phyloP scores from a whole-genome alignment of 2,113 vertebrate genomes.

The Xenopus tropicalis region DNA sequence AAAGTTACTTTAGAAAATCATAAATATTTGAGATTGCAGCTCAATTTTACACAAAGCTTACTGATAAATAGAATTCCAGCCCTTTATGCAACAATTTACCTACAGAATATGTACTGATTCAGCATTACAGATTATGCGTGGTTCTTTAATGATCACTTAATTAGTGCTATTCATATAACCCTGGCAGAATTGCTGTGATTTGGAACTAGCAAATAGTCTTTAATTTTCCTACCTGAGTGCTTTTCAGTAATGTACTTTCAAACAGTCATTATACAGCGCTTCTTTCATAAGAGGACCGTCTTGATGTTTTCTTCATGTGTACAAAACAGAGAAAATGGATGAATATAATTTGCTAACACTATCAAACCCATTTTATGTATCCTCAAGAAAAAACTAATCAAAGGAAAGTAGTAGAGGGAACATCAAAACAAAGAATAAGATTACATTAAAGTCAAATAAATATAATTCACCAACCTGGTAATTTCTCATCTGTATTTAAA shows the following conservation, averaged over 20 bases:
- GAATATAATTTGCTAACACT: not conserved
- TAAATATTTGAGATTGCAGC: conserved; percentile 23
- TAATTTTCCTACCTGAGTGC: not conserved
- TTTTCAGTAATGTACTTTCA: conserved; percentile 2
- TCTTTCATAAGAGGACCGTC: not conserved
- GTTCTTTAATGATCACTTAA: conserved; percentile 1
- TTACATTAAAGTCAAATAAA: too few species aligned
- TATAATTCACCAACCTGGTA: too few species aligned
- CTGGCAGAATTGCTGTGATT: too few species aligned
- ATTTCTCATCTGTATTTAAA: too few species aligned
- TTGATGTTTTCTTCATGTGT: not conserved
- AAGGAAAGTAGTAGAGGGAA: too few species aligned
- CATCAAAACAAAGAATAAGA: too few species aligned
- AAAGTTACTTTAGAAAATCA: conserved; percentile 62
- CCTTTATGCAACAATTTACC: not conserved
- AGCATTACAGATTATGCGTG: not conserved
- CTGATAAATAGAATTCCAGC: conserved; percentile 4
- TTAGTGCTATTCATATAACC: too few species aligned
- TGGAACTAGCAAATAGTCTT: too few species aligned
- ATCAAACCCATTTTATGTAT: not conserved
- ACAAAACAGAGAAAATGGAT: not conserved
- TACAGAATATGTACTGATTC: not conserved
- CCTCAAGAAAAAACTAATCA: not conserved
- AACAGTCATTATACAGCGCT: not conserved
- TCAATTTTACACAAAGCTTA: conserved; percentile 12